Evolutionary conservation across 2,888 invertebrate genomes (phyloP).

Genomic region (Adelphocoris suturalis): DNA sequence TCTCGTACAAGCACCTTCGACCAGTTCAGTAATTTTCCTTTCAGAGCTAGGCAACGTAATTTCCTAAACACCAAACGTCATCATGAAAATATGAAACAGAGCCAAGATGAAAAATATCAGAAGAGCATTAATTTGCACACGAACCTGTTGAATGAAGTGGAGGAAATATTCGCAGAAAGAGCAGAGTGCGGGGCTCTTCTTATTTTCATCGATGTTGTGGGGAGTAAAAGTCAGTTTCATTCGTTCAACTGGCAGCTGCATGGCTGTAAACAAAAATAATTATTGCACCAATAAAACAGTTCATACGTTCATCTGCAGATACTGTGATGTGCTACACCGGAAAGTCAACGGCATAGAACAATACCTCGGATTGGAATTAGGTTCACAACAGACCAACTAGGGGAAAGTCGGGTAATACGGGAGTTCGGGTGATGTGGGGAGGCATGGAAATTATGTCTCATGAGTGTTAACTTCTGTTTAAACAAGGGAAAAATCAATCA

Average conservation of each 20-base stretch:
- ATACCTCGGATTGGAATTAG: too few relatives aligned
- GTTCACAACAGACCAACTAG: too few relatives aligned
- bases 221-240: constrained; percentile 71
- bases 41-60: constrained; percentile 76
- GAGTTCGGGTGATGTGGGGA: too few relatives aligned
- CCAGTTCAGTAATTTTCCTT: constrained; percentile 83
- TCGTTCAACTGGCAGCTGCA: constrained; percentile 69
- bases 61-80: constrained; percentile 64
- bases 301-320: too few relatives aligned
- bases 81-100: background rate
- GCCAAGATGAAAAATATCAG: background rate
- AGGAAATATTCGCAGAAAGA: constrained; percentile 90
- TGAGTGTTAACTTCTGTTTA: too few relatives aligned
- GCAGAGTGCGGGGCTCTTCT: constrained; percentile 81
- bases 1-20: constrained; percentile 85
- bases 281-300: background rate
- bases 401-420: too few relatives aligned
- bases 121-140: background rate
- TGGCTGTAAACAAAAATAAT: background rate
- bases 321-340: too few relatives aligned
- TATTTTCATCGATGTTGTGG: background rate
- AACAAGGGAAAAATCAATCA: too few relatives aligned
- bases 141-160: constrained; percentile 86
- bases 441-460: too few relatives aligned
- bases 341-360: too few relatives aligned